Evolutionary conservation across 2,888 invertebrate species (phyloP).

Genomic region (Parnassius glacialis): DNA sequence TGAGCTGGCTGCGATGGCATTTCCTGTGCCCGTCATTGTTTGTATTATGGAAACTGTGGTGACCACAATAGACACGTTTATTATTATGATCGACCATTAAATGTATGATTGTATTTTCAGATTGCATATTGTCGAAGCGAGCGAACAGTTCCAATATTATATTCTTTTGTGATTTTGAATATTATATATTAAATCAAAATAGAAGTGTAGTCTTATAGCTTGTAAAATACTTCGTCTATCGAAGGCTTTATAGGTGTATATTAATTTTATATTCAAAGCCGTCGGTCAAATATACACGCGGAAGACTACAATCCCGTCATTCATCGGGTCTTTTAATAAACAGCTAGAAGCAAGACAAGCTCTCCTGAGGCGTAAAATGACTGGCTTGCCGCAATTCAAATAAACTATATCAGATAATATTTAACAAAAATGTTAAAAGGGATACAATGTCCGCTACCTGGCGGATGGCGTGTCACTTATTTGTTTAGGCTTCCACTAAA

Average conservation of each 20-base stretch:
- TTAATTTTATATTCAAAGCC: no score
- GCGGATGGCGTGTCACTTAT: conserved; percentile 63
- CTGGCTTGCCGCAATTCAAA: conserved; percentile 51
- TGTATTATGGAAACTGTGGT: conserved; percentile 14
- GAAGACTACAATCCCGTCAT: background rate
- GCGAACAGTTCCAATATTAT: background rate
- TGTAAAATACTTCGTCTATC: no score
- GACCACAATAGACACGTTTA: conserved; percentile 10
- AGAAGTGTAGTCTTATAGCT: no score
- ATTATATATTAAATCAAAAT: no score
- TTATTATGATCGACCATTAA: conserved; percentile 15
- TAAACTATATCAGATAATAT: conserved; percentile 74
- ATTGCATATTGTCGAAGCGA: background rate
- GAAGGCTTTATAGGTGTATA: no score
- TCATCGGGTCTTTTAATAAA: conserved; percentile 5
- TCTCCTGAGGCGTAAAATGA: conserved; percentile 35
- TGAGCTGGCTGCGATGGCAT: conserved; percentile 43
- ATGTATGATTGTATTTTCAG: background rate
- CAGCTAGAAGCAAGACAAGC: conserved; percentile 10
- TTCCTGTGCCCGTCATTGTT: conserved; percentile 45
- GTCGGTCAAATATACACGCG: conserved; percentile 2
- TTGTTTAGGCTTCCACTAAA: conserved; percentile 76
- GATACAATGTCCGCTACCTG: conserved; percentile 71
- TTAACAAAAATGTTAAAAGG: conserved; percentile 71
- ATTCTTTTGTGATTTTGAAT: no score